Evolutionary conservation across 2,113 vertebrate genomes (phyloP).

Genomic region (Pionites leucogaster): DNA sequence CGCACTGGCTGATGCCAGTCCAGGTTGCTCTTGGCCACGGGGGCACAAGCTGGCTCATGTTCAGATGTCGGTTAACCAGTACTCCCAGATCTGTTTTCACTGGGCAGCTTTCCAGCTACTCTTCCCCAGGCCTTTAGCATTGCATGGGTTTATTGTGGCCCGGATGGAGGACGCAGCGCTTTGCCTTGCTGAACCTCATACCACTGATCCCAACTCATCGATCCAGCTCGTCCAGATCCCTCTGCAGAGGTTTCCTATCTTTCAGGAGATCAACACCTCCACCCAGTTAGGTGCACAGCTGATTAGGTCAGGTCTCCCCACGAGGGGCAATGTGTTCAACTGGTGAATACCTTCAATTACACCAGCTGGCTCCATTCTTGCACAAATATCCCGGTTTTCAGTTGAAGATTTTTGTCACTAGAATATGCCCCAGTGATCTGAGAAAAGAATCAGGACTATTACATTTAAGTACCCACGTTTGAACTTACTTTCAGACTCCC

Average conservation of each 20-base stretch:
- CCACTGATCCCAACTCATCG: fast-evolving
- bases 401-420: background rate
- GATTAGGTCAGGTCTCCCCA: background rate
- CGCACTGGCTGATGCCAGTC: fast-evolving
- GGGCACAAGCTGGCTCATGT: background rate
- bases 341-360: background rate
- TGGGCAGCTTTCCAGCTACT: background rate
- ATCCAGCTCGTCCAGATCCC: background rate
- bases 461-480: background rate
- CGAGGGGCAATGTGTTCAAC: background rate
- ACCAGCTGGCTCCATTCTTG: background rate
- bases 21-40: background rate
- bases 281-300: background rate
- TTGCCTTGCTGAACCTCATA: background rate
- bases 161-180: background rate
- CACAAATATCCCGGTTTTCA: background rate
- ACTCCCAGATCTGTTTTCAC: background rate
- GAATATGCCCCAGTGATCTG: background rate
- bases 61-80: background rate
- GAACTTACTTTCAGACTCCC: background rate
- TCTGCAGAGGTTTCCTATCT: background rate
- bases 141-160: background rate
- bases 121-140: background rate
- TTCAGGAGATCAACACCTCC: background rate
- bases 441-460: background rate